These are phyloP conservation scores for Thamnophis sirtalis DNA, from an alignment of 2,113 vertebrate species.

Conservation along the genomic window DNA sequence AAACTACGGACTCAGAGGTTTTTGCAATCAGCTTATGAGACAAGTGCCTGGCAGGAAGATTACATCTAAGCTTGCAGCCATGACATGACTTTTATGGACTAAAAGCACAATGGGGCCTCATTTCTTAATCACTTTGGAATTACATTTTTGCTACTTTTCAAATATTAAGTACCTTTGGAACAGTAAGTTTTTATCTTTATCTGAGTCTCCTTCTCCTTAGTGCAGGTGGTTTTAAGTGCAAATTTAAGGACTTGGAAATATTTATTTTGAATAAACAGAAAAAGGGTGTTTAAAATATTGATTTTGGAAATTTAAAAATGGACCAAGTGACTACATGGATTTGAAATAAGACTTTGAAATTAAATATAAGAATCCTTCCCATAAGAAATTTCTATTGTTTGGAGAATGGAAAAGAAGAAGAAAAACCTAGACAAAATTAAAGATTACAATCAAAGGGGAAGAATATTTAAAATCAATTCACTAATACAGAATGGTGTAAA, in stretches of 20 bases:
- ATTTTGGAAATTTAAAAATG: neutral
- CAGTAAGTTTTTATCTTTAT: neutral
- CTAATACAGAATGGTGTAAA: neutral
- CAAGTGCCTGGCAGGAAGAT: neutral
- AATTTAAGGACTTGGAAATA: neutral
- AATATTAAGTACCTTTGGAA: neutral
- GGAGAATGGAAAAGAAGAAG: neutral
- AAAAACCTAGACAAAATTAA: neutral
- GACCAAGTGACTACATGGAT: neutral
- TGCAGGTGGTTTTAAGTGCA: neutral
- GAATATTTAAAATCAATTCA: neutral
- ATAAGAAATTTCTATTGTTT: neutral
- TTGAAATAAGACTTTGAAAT: neutral
- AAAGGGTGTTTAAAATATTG: neutral
- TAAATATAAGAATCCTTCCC: neutral
- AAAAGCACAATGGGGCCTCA: neutral
- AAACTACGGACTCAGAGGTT: neutral
- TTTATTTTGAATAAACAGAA: neutral
- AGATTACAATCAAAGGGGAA: neutral
- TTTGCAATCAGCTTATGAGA: neutral
- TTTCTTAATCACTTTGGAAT: neutral
- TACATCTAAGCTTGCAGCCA: neutral
- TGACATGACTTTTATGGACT: neutral
- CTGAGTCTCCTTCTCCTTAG: neutral
- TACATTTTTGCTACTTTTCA: neutral